phyloP scores from a whole-genome alignment of 2,888 invertebrate species.

The Drosophila melanocephala region DNA sequence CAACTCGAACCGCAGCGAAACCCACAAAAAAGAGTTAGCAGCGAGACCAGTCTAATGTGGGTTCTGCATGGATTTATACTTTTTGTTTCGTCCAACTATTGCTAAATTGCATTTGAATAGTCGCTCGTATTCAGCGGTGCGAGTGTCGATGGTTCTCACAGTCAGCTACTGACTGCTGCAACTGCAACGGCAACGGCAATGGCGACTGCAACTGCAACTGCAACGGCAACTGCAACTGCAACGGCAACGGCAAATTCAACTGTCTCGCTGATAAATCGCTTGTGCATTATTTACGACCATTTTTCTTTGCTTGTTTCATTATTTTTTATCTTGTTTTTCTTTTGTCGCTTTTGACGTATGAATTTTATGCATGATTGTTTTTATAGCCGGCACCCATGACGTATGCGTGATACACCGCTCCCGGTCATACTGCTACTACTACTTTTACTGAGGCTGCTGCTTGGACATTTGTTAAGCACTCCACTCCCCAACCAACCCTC shows the following conservation, averaged over 20 bases:
- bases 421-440: slow-evolving; percentile 11
- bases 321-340: neutral
- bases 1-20: slow-evolving; percentile 30
- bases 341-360: slow-evolving; percentile 29
- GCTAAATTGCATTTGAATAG: slow-evolving; percentile 69
- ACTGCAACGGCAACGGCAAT: slow-evolving; percentile 23
- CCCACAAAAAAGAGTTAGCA: slow-evolving; percentile 12
- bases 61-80: slow-evolving; percentile 25
- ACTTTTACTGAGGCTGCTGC: slow-evolving; percentile 11
- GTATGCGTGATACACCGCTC: slow-evolving; percentile 66
- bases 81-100: slow-evolving; percentile 50
- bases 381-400: slow-evolving; percentile 68
- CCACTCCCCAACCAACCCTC: too few relatives aligned
- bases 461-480: slow-evolving; percentile 16
- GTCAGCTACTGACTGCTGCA: slow-evolving; percentile 27
- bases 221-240: slow-evolving; percentile 24
- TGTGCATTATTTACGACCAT: slow-evolving; percentile 61
- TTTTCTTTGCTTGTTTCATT: slow-evolving; percentile 11
- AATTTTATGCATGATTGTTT: slow-evolving; percentile 62
- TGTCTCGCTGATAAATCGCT: slow-evolving; percentile 69
- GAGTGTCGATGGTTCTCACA: slow-evolving; percentile 23
- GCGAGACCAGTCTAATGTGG: slow-evolving; percentile 41
- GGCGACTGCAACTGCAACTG: slow-evolving; percentile 30
- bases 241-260: slow-evolving; percentile 45
- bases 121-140: slow-evolving; percentile 17